Evolutionary conservation across 2,113 vertebrate genomes (phyloP), one percentile per base, ranked within the genome.

Genomic region (Sebastes fasciatus): DNA sequence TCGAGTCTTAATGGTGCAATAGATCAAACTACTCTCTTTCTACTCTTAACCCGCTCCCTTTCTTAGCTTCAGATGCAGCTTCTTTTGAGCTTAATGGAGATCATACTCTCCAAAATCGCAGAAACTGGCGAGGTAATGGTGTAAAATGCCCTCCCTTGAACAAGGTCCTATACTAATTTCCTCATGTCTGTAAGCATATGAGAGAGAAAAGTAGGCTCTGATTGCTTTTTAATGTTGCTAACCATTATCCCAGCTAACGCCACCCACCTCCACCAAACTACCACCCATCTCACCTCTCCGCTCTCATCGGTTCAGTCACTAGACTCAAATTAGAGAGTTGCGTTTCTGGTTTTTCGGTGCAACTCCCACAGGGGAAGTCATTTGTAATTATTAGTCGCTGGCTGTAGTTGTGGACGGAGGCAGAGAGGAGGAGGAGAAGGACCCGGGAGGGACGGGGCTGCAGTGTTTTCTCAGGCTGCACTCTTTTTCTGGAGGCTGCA

Each of bases 391-490:
- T 4, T 26, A 54, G 52, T 17, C 60, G 45, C 34, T 7, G 3
- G 52, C 8, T 85, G 66, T 76, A 69, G 90, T 92, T 95, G 43
- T 68, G 48, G 70, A 77, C 16, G 8, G 77, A 83, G 55, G 63
- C 83, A 65, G 86, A 69, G 79, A 62, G 70, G 88, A 88, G 72
- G 87, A 80, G 85, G 46, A 48, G 51, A 19, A 55, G 52, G 91
- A 86, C 82, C 65, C 6, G 64, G 85, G 84, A 84, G 86, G 81
- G 91, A 90, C 23, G 73, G 79, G 88, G 79, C 83, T 85, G 77
- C 82, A 88, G 83, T 72, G 58, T 88, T 83, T 34, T 92, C 82
- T 91, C 76, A 84, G 72, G 83, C 87, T 87, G 74, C 77, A 76
- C 69, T 88, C 60, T 34, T 34, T 66, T 62, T 80, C 77, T 80